These are phyloP conservation scores for Aricia agestis DNA, from an alignment of 1,140 invertebrate species.

Conservation along the genomic window DNA sequence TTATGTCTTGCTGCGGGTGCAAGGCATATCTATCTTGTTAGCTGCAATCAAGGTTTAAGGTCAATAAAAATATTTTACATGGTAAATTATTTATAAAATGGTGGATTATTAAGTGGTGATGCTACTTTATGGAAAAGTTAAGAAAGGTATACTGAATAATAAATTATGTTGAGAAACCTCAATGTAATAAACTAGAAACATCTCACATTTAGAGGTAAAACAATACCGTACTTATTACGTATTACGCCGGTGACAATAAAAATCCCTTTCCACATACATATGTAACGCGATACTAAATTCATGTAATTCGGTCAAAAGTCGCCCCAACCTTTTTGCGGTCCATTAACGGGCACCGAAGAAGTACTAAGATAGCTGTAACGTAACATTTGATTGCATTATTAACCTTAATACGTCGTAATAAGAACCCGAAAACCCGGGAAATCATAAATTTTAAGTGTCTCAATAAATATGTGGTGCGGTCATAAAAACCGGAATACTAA, in stretches of 20 bases:
- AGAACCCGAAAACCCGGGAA: neutral
- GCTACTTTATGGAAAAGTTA: neutral
- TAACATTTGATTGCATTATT: constrained; percentile 15
- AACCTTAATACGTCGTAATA: constrained; percentile 7
- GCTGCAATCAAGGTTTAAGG: too few species aligned
- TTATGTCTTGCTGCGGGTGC: too few species aligned
- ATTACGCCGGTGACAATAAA: constrained; percentile 7
- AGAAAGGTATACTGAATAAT: neutral
- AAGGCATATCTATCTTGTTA: too few species aligned
- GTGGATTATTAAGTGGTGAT: too few species aligned
- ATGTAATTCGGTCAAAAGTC: constrained; percentile 29
- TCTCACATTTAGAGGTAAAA: neutral
- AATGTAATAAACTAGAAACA: neutral
- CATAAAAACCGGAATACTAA: constrained; percentile 11
- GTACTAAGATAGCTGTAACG: constrained; percentile 20
- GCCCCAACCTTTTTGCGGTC: constrained; percentile 23
- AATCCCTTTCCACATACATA: constrained; percentile 5
- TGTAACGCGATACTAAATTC: constrained; percentile 20
- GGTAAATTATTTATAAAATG: too few species aligned
- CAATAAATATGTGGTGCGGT: constrained; percentile 7
- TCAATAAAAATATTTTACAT: too few species aligned
- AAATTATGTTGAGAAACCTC: neutral
- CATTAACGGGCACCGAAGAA: constrained; percentile 33
- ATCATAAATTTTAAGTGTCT: constrained; percentile 3
- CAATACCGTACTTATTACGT: neutral